A percentile compares a stretch with the other conserved stretches of the same genome.
Evolutionary conservation across 2,797 vertebrate genomes (phyloP).

Genomic region (Lacerta bilineata): DNA sequence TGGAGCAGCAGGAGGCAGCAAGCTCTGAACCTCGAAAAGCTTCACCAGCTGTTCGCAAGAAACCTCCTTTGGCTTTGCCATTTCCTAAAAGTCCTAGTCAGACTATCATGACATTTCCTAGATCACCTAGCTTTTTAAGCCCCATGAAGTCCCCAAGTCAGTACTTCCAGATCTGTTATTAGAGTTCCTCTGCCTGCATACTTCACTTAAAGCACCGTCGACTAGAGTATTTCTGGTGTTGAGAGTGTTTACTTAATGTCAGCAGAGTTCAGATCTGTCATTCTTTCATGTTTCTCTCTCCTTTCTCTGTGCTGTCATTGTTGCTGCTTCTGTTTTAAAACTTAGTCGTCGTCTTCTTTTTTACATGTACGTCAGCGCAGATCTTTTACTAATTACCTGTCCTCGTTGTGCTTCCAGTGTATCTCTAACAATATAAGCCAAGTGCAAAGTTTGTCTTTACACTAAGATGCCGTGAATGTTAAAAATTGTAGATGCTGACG

Average conservation of each 20-base stretch:
- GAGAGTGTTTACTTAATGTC: slow-evolving; percentile 65
- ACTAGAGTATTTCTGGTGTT: slow-evolving; percentile 65
- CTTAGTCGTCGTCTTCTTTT: slow-evolving; percentile 64
- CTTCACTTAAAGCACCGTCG: slow-evolving; percentile 49
- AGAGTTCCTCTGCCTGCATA: slow-evolving; percentile 53
- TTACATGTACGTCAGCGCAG: slow-evolving; percentile 65
- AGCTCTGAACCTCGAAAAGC: slow-evolving; percentile 77
- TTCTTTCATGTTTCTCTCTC: slow-evolving; percentile 66
- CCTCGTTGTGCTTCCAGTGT: slow-evolving; percentile 73
- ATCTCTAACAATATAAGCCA: slow-evolving; percentile 66
- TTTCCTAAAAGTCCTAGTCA: slow-evolving; percentile 82
- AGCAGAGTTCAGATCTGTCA: slow-evolving; percentile 66
- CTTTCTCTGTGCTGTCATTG: slow-evolving; percentile 68
- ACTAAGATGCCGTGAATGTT: slow-evolving; percentile 63
- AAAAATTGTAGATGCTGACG: slow-evolving; percentile 69
- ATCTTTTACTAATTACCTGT: slow-evolving; percentile 71
- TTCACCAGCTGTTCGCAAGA: slow-evolving; percentile 74
- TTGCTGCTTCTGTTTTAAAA: slow-evolving; percentile 63
- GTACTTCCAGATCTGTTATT: slow-evolving; percentile 88
- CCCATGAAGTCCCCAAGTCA: slow-evolving; percentile 87
- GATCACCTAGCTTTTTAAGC: slow-evolving; percentile 86
- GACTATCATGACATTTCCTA: slow-evolving; percentile 78
- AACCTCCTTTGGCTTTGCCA: slow-evolving; percentile 78
- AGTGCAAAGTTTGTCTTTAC: slow-evolving; percentile 70
- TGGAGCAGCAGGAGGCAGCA: slow-evolving; percentile 69